Evolutionary conservation across 2,113 vertebrate species (phyloP), one percentile per base, ranked within the genome.

Genomic region (Saimiri boliviensis): DNA sequence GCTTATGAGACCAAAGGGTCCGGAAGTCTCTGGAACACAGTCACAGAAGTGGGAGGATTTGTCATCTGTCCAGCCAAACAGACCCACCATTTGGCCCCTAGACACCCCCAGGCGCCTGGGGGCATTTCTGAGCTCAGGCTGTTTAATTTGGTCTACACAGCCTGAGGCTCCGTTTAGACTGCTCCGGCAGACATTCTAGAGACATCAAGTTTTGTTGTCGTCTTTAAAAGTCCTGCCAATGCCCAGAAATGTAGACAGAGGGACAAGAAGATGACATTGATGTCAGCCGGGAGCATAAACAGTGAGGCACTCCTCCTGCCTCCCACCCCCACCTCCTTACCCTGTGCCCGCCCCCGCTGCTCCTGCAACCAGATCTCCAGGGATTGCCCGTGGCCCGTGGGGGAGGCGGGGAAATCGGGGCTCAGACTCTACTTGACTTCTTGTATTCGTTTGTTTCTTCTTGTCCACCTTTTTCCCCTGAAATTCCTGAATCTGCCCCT

Each of bases 121-220:
- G 96, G 77, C 88, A 74, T 68, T 85, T 77, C 63, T 92, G 93
- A 73, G 56, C 52, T 79, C 16, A 0, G 49, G 63, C 66, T 96
- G 86, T 96, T 93, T 79, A 60, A 45, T 92, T 88, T 74, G 58
- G 89, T 95, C 90, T 84, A 83, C 68, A 8, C 66, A 91, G 74
- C 81, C 73, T 13, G 74, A 56, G 95, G 42, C 76, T 86, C 79
- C 8, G 0, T 73, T 49, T 68, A 74, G 90, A 80, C 90, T 2
- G 70, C 83, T 42, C 91, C 76, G 21, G 76, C 56, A 87, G 85
- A 58, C 8, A 0, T 58, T 71, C 54, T n/a, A 63, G 85, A 94
- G 84, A 68, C 42, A 77, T 83, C 37, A 9, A 73, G 80, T 86
- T 86, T 60, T 79, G 84, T 63, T 92, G 91, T 94, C 84, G 3